Conservation (phyloP, 2,113 vertebrate genomes). For the Maylandia zebra region DNA sequence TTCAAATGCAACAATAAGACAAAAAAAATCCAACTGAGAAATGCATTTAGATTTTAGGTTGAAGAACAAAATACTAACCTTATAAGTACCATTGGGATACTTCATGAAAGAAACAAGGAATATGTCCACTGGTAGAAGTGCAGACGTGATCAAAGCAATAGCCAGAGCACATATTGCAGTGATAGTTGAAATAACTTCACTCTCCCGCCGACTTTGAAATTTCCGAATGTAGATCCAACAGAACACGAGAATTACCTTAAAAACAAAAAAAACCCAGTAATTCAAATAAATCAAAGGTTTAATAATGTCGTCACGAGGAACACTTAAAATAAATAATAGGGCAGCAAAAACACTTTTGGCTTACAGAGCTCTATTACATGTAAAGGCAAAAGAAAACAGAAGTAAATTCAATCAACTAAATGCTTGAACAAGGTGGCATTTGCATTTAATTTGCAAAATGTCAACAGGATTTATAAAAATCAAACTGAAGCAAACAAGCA, state of each 20-base stretch:
- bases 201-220: slow-evolving; percentile 94
- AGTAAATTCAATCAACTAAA: background rate
- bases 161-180: slow-evolving; percentile 93
- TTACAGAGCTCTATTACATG: background rate
- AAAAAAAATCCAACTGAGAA: background rate
- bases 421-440: background rate
- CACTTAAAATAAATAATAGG: background rate
- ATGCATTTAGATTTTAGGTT: background rate
- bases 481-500: background rate
- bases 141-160: slow-evolving; percentile 91
- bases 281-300: background rate
- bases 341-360: background rate
- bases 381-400: background rate
- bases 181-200: slow-evolving; percentile 93
- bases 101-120: slow-evolving; percentile 98
- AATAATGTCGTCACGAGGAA: background rate
- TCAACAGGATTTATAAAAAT: background rate
- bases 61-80: slow-evolving; percentile 70
- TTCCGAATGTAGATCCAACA: slow-evolving; percentile 97
- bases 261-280: rapidly evolving
- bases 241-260: slow-evolving; percentile 87
- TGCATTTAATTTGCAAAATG: background rate
- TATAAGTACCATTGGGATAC: slow-evolving; percentile 93
- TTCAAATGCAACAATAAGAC: background rate
- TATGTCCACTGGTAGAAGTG: slow-evolving; percentile 94